Percentiles rank a stretch among this genome's conserved stretches.
Conservation (phyloP, 2,888 invertebrate species). For the Drosophila mayaguana region DNA sequence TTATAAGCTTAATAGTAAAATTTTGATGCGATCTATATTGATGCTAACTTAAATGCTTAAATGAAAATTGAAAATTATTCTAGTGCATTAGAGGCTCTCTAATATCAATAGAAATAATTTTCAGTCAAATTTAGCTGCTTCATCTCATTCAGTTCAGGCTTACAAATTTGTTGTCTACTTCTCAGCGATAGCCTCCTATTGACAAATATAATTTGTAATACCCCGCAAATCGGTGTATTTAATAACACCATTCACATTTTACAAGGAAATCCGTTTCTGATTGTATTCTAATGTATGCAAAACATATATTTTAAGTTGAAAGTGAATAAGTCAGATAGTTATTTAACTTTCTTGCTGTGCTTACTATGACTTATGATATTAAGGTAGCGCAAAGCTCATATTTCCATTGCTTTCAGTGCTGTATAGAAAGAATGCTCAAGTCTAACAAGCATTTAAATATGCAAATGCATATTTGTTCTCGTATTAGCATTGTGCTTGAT, state of each 20-base stretch:
- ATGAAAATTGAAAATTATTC: too few relatives aligned
- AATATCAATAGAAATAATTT: too few relatives aligned
- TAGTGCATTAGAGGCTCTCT: too few relatives aligned
- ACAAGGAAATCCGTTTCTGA: neutral
- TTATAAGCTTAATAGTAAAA: too few relatives aligned
- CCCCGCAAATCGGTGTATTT: neutral
- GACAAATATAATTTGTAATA: neutral
- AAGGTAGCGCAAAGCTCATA: too few relatives aligned
- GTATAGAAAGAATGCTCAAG: neutral
- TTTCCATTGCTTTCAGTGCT: neutral
- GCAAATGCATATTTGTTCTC: conserved; percentile 28
- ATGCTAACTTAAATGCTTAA: too few relatives aligned
- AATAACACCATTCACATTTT: neutral
- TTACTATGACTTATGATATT: neutral
- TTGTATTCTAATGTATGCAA: too few relatives aligned
- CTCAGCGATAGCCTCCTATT: neutral
- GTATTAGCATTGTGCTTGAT: conserved; percentile 25
- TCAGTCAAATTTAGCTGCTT: too few relatives aligned
- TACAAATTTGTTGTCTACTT: neutral
- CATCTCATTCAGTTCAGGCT: too few relatives aligned
- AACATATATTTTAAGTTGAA: neutral
- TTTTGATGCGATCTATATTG: too few relatives aligned
- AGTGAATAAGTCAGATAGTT: neutral
- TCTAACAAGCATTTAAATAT: conserved; percentile 10
- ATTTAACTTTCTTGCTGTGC: neutral